Conservation (phyloP, 2,113 vertebrate genomes). For the Gallinago undulata region DNA sequence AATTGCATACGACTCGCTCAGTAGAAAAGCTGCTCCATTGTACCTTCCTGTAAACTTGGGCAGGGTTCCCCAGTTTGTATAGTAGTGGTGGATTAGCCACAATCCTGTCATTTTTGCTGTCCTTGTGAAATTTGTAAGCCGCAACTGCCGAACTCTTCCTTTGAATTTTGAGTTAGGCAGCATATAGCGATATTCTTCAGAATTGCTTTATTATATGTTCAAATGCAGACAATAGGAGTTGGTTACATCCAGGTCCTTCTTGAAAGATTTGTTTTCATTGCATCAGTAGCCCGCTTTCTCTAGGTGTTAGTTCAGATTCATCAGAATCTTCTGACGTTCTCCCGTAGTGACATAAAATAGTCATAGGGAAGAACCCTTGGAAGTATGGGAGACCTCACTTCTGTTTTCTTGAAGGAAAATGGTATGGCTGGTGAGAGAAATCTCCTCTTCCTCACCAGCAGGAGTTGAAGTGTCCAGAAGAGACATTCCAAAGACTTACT, state of each 20-base stretch:
- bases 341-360: neutral
- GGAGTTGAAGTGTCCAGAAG: neutral
- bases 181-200: neutral
- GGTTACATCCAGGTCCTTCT: neutral
- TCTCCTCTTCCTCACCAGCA: neutral
- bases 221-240: neutral
- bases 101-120: neutral
- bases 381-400: neutral
- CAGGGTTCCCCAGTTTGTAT: neutral
- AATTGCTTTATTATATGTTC: neutral
- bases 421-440: neutral
- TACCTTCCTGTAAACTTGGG: neutral
- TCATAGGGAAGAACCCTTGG: neutral
- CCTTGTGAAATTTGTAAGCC: neutral
- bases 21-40: neutral
- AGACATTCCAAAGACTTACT: neutral
- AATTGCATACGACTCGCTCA: neutral
- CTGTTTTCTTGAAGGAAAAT: neutral
- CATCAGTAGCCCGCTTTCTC: neutral
- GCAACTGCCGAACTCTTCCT: neutral
- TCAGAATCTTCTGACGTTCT: fast-evolving
- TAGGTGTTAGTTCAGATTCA: neutral
- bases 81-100: neutral
- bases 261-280: neutral
- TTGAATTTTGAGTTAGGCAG: neutral